phyloP scores from a whole-genome alignment of 2,113 vertebrate genomes.

The Perccottus glenii region DNA sequence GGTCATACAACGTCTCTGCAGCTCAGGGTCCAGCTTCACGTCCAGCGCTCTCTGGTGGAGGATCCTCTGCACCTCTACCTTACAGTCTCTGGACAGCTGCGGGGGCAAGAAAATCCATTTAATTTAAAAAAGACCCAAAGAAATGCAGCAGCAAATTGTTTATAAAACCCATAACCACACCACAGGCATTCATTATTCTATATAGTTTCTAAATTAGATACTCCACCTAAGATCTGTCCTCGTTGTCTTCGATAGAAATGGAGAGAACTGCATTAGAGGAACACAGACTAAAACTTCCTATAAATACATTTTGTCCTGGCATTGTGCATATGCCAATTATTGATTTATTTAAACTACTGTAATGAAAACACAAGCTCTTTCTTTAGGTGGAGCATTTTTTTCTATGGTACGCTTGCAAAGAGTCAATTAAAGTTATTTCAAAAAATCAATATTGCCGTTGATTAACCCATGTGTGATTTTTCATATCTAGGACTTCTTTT shows the following conservation, averaged over 20 bases:
- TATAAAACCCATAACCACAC: not conserved
- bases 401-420: not conserved
- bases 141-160: not conserved
- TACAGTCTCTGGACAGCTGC: constrained; percentile 93
- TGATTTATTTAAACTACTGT: too few relatives aligned
- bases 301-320: too few relatives aligned
- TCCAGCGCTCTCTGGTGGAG: constrained; percentile 96
- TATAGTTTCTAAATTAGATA: not conserved
- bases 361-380: not conserved
- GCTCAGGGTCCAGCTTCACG: constrained; percentile 91
- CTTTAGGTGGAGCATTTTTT: constrained; percentile 14
- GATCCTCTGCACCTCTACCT: constrained; percentile 94
- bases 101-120: not conserved
- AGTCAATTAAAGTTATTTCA: not conserved
- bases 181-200: not conserved
- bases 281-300: too few relatives aligned
- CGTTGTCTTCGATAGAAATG: too few relatives aligned
- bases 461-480: constrained; percentile 30
- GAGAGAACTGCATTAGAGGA: too few relatives aligned
- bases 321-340: too few relatives aligned
- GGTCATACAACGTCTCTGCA: constrained; percentile 94
- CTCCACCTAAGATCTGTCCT: constrained; percentile 1
- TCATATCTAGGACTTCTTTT: constrained; percentile 3
- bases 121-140: not conserved
- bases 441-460: not conserved